A percentile compares a stretch with the other conserved stretches of the same genome.
Evolutionary conservation across 1,140 invertebrate species (phyloP).

Genomic region (Saccostrea echinata): DNA sequence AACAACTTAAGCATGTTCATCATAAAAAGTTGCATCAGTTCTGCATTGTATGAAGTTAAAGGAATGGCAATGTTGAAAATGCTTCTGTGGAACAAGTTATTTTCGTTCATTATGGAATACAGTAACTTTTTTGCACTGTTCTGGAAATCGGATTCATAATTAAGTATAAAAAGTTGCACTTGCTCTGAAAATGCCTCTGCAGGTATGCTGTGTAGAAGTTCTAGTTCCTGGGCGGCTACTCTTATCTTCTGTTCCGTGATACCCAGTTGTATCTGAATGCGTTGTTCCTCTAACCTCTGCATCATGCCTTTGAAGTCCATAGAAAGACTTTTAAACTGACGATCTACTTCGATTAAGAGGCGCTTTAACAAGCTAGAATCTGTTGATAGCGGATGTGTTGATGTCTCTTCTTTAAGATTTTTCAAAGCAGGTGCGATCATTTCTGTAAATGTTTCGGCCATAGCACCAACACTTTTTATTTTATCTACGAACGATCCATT

Average conservation of each 20-base stretch:
- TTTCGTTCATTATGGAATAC: conserved; percentile 35
- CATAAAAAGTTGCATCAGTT: conserved; percentile 26
- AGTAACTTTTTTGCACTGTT: conserved; percentile 44
- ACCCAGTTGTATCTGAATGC: conserved; percentile 28
- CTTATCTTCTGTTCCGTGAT: conserved; percentile 29
- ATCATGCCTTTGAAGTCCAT: background rate
- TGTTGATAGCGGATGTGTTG: background rate
- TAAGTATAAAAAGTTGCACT: conserved; percentile 12
- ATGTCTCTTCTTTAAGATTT: background rate
- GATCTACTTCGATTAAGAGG: conserved; percentile 24
- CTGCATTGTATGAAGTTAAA: conserved; percentile 21
- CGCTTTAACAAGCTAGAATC: background rate
- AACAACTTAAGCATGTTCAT: conserved; percentile 22
- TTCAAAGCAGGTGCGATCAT: conserved; percentile 29
- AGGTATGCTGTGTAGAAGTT: conserved; percentile 17
- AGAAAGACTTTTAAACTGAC: background rate
- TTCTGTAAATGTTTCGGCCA: conserved; percentile 9
- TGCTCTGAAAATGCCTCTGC: background rate
- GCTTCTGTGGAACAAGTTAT: conserved; percentile 18
- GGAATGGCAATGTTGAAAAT: conserved; percentile 15
- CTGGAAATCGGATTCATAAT: conserved; percentile 47
- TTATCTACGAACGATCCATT: background rate
- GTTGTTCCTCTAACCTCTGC: conserved; percentile 24
- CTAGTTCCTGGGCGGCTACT: conserved; percentile 35
- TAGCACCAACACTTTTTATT: background rate